phyloP scores from a whole-genome alignment of 1,140 invertebrate genomes.

The Idris sp. region DNA sequence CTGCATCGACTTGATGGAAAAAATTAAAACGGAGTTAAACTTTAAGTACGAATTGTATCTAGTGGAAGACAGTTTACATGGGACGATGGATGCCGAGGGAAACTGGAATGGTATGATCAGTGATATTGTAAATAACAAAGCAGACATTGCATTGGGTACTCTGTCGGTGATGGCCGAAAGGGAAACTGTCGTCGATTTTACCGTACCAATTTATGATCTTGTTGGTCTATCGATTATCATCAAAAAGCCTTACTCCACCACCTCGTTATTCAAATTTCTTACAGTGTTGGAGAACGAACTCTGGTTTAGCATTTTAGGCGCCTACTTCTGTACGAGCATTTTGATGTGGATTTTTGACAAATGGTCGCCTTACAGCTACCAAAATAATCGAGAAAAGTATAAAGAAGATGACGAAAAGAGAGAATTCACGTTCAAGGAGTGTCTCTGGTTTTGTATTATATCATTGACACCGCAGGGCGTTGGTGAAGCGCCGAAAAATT shows the following conservation, averaged over 20 bases:
- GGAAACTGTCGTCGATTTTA: constrained; percentile 96
- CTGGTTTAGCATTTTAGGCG: constrained; percentile 96
- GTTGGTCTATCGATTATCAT: constrained; percentile 96
- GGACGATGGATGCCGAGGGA: constrained; percentile 89
- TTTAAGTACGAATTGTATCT: constrained; percentile 94
- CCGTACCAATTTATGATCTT: constrained; percentile 96
- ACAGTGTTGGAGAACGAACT: constrained; percentile 97
- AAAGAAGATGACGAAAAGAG: constrained; percentile 96
- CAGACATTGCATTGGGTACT: constrained; percentile 92
- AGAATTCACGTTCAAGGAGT: constrained; percentile 97
- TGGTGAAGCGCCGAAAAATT: constrained; percentile 96
- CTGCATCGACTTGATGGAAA: constrained; percentile 93
- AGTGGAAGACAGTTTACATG: constrained; percentile 88
- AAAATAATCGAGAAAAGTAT: constrained; percentile 96
- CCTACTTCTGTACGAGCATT: constrained; percentile 96
- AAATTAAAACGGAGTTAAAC: constrained; percentile 88
- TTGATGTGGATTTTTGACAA: constrained; percentile 97
- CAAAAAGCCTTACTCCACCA: constrained; percentile 87
- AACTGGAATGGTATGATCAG: constrained; percentile 96
- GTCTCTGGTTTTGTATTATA: constrained; percentile 99
- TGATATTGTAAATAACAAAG: constrained; percentile 92
- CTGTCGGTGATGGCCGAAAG: constrained; percentile 96
- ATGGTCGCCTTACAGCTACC: constrained; percentile 97
- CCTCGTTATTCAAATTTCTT: constrained; percentile 97
- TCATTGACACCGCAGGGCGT: constrained; percentile 97